phyloP scores from a whole-genome alignment of 2,888 invertebrate genomes.

The Drosophila robusta region DNA sequence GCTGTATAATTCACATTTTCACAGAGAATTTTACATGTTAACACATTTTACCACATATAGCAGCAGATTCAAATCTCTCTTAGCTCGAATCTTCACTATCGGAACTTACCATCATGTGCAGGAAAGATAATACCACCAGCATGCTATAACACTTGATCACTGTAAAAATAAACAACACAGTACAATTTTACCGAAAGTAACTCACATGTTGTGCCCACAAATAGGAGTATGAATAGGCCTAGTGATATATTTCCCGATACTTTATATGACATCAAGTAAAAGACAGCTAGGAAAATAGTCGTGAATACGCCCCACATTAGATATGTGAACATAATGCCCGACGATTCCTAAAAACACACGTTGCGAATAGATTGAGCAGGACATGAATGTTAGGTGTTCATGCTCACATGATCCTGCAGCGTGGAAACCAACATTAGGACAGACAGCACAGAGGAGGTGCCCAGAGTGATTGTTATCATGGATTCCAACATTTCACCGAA shows the following conservation, averaged over 20 bases:
- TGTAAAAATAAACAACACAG: conserved; percentile 15
- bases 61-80: neutral
- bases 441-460: conserved; percentile 30
- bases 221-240: neutral
- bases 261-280: neutral
- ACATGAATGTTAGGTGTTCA: neutral
- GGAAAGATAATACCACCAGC: conserved; percentile 49
- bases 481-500: conserved; percentile 27
- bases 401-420: conserved; percentile 43
- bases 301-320: conserved; percentile 46
- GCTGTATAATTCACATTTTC: too few species aligned
- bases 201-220: conserved; percentile 37
- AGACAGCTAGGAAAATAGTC: conserved; percentile 23
- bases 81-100: conserved; percentile 48
- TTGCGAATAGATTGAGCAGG: neutral
- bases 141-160: conserved; percentile 44
- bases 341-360: conserved; percentile 36
- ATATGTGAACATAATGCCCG: conserved; percentile 46
- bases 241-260: rapidly evolving
- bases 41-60: too few species aligned
- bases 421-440: conserved; percentile 42
- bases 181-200: conserved; percentile 2
- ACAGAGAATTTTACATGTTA: too few species aligned
- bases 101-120: conserved; percentile 33
- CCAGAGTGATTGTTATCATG: conserved; percentile 33